phyloP scores from a whole-genome alignment of 2,797 vertebrate genomes.

The Amniataba percoides region DNA sequence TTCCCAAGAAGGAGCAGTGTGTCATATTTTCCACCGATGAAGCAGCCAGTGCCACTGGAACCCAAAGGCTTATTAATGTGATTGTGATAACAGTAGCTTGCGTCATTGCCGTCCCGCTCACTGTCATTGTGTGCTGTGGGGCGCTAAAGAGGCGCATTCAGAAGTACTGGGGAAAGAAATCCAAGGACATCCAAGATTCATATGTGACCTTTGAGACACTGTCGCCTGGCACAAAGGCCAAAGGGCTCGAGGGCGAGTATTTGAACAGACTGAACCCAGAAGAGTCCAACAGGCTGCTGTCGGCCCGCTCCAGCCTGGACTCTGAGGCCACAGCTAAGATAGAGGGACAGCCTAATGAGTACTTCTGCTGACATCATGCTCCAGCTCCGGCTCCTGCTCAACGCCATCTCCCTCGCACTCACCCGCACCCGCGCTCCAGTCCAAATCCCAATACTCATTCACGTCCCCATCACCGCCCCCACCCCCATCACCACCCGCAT shows the following conservation, averaged over 20 bases:
- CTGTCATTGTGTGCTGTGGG: conserved; percentile 94
- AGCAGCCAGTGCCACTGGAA: conserved; percentile 92
- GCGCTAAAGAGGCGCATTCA: conserved; percentile 93
- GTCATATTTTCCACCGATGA: conserved; percentile 97
- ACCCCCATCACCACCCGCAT: conserved; percentile 38
- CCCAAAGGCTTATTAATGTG: conserved; percentile 95
- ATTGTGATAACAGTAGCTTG: conserved; percentile 97
- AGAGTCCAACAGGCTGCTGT: conserved; percentile 94
- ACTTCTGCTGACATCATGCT: conserved; percentile 93
- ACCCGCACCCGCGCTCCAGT: conserved; percentile 55
- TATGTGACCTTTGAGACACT: conserved; percentile 94
- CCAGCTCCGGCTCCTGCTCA: conserved; percentile 81
- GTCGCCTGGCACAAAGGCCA: conserved; percentile 85
- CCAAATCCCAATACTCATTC: conserved; percentile 38
- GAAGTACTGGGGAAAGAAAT: conserved; percentile 87
- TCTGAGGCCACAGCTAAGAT: conserved; percentile 90
- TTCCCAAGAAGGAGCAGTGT: conserved; percentile 96
- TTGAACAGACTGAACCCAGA: conserved; percentile 89
- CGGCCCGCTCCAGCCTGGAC: conserved; percentile 93
- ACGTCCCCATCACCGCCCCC: conserved; percentile 26
- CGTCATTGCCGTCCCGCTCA: conserved; percentile 94
- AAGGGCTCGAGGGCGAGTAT: conserved; percentile 89
- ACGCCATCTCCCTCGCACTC: conserved; percentile 71
- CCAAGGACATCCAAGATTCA: conserved; percentile 91
- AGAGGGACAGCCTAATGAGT: conserved; percentile 91